phyloP scores from a whole-genome alignment of 2,888 invertebrate species.

The Ormyrus pomaceus region DNA sequence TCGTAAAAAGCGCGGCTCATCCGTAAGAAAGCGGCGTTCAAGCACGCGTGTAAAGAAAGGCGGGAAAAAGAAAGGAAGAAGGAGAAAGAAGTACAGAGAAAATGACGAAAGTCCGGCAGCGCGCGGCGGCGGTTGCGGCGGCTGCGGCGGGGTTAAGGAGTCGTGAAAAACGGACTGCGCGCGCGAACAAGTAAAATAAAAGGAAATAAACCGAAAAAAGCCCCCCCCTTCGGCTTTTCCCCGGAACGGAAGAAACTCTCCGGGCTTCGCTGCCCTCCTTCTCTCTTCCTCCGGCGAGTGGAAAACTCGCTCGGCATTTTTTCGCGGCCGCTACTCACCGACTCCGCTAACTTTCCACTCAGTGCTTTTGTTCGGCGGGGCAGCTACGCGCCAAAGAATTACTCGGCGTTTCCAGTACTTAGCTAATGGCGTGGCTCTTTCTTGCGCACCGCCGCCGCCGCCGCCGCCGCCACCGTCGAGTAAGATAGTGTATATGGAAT shows the following conservation, averaged over 20 bases:
- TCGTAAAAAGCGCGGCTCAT: slow-evolving; percentile 36
- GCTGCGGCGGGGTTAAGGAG: slow-evolving; percentile 39
- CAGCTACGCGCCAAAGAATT: slow-evolving; percentile 38
- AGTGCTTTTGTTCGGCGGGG: slow-evolving; percentile 33
- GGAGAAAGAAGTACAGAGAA: slow-evolving; percentile 13
- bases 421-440: slow-evolving; percentile 60
- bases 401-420: slow-evolving; percentile 57
- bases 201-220: slow-evolving; percentile 43
- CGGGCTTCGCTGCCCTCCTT: slow-evolving; percentile 2
- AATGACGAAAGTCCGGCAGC: slow-evolving; percentile 45
- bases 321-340: slow-evolving; percentile 13
- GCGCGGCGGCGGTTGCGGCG: background rate
- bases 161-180: slow-evolving; percentile 48
- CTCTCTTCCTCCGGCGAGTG: slow-evolving; percentile 24
- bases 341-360: slow-evolving; percentile 49
- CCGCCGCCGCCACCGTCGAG: background rate
- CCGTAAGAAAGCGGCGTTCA: slow-evolving; percentile 22
- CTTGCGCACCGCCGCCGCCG: slow-evolving; percentile 38
- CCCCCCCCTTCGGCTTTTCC: background rate
- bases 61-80: slow-evolving; percentile 1
- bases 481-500: background rate
- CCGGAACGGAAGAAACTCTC: slow-evolving; percentile 47
- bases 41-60: slow-evolving; percentile 25
- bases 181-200: slow-evolving; percentile 14
- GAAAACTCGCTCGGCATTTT: slow-evolving; percentile 43